Conservation (phyloP, 2,113 vertebrate species). For the Vombatus ursinus region DNA sequence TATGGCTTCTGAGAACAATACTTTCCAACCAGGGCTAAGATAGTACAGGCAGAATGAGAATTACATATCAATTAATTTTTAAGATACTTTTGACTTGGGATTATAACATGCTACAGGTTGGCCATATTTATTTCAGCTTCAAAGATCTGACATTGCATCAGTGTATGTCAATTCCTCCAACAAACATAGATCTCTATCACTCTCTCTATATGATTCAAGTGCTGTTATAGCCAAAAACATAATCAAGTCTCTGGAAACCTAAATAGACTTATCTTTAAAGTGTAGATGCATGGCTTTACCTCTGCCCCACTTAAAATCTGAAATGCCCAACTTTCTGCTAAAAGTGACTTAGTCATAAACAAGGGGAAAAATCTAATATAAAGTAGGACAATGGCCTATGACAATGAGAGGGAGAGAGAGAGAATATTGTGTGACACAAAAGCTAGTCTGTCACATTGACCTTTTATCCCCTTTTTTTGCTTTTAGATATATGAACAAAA, state of each 20-base stretch:
- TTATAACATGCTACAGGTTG: neutral
- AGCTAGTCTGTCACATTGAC: neutral
- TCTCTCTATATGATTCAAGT: neutral
- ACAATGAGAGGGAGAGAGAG: neutral
- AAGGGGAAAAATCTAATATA: neutral
- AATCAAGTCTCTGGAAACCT: neutral
- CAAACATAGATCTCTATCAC: neutral
- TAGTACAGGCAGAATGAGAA: neutral
- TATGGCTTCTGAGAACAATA: neutral
- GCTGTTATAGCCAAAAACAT: neutral
- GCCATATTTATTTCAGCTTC: neutral
- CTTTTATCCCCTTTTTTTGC: neutral
- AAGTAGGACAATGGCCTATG: slow-evolving; percentile 6
- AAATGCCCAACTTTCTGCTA: slow-evolving; percentile 22
- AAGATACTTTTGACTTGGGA: neutral
- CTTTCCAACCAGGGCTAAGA: neutral
- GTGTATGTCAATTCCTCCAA: neutral
- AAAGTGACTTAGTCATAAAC: slow-evolving; percentile 8
- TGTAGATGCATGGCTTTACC: neutral
- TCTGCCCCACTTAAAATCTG: slow-evolving; percentile 28
- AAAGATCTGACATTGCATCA: neutral
- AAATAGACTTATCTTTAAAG: neutral
- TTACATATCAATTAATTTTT: neutral
- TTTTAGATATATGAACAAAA: slow-evolving; percentile 17
- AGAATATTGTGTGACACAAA: neutral